A percentile compares a stretch with the other conserved stretches of the same genome.
phyloP scores from a whole-genome alignment of 1,140 invertebrate genomes.

The Brachionus angularis region DNA sequence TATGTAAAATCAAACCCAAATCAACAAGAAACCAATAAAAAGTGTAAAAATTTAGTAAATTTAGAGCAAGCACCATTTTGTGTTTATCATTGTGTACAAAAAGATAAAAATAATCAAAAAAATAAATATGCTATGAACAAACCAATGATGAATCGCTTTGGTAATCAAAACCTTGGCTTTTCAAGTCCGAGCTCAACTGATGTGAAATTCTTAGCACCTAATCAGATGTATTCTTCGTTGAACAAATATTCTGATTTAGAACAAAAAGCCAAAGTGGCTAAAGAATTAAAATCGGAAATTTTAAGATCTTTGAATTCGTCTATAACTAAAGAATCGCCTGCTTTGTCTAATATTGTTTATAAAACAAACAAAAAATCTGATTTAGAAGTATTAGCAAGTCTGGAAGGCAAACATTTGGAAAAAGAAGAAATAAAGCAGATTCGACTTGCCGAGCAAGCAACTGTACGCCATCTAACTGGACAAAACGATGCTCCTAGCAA shows the following conservation, averaged over 20 bases:
- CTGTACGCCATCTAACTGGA: not conserved
- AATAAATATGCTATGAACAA: conserved; percentile 17
- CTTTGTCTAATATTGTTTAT: conserved; percentile 16
- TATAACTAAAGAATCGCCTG: conserved; percentile 12
- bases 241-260: conserved; percentile 5
- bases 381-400: not conserved
- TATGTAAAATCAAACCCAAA: conserved; percentile 20
- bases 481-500: not conserved
- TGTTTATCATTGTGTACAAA: conserved; percentile 38
- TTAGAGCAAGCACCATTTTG: conserved; percentile 29
- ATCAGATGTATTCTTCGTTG: not conserved
- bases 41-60: conserved; percentile 44
- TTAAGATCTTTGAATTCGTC: conserved; percentile 27
- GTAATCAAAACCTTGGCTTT: not conserved
- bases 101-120: conserved; percentile 15
- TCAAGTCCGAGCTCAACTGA: not conserved
- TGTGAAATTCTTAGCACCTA: conserved; percentile 20
- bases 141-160: not conserved
- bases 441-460: conserved; percentile 19
- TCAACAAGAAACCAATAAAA: not conserved
- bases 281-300: conserved; percentile 22
- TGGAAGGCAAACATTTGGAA: conserved; percentile 18
- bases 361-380: conserved; percentile 36
- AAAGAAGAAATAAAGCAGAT: conserved; percentile 32
- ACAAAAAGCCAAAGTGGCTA: not conserved